These are phyloP conservation scores for Wiebesia pumilae DNA, from an alignment of 1,140 invertebrate species.

Conservation along the genomic window DNA sequence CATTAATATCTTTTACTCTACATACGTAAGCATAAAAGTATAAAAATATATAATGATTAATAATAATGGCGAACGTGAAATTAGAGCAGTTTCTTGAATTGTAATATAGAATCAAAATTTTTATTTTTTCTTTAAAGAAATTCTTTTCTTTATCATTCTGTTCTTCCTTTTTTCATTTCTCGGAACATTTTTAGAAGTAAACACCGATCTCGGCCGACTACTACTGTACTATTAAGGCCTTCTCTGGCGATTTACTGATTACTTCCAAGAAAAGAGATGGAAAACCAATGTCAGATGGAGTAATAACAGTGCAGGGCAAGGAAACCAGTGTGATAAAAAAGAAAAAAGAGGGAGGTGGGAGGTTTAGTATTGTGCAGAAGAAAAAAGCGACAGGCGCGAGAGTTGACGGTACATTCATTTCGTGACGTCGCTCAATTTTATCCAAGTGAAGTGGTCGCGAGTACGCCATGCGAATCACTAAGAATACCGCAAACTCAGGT, in stretches of 20 bases:
- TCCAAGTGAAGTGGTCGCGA: background rate
- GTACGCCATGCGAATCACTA: background rate
- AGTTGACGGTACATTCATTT: background rate
- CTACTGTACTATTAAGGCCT: background rate
- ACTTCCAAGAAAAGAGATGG: constrained; percentile 30
- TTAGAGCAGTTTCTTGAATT: background rate
- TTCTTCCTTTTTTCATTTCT: background rate
- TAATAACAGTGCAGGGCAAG: background rate
- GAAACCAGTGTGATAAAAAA: background rate
- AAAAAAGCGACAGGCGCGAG: background rate
- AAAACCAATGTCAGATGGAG: background rate
- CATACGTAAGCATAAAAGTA: too few species aligned
- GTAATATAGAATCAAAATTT: background rate
- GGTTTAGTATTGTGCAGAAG: background rate
- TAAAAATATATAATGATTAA: too few species aligned
- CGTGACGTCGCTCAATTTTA: constrained; percentile 5
- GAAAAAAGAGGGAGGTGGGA: background rate
- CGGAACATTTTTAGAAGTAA: background rate
- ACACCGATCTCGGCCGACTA: background rate
- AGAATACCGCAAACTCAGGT: background rate
- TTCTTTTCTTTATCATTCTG: background rate
- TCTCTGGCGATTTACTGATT: constrained; percentile 37
- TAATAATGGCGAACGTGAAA: background rate
- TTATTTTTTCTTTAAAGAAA: background rate
- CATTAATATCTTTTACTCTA: too few species aligned